Conservation (phyloP, 1,140 invertebrate species). For the Nymphalis io region DNA sequence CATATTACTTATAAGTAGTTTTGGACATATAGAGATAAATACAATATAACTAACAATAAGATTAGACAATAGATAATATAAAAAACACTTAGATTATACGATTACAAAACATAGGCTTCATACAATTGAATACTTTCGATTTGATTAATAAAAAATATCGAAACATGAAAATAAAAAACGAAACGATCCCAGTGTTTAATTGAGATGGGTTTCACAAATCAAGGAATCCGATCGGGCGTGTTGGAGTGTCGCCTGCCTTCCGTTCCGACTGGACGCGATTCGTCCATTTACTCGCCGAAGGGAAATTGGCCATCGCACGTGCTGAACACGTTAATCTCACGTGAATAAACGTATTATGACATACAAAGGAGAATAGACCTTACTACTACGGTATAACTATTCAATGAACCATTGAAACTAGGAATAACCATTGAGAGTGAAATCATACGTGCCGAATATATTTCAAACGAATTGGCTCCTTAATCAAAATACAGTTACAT, state of each 20-base stretch:
- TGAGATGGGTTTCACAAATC: constrained; percentile 4
- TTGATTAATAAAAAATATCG: neutral
- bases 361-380: neutral
- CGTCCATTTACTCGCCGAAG: constrained; percentile 39
- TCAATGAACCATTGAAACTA: neutral
- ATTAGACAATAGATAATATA: too few species aligned
- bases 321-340: constrained; percentile 32
- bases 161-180: neutral
- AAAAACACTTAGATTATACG: too few species aligned
- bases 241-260: constrained; percentile 36
- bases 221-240: constrained; percentile 43
- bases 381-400: constrained; percentile 2
- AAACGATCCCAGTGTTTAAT: neutral
- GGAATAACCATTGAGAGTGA: too few species aligned
- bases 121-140: neutral
- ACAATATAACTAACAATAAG: too few species aligned
- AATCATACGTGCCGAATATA: constrained; percentile 2
- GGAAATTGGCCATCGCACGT: constrained; percentile 61
- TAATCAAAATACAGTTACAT: neutral
- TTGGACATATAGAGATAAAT: too few species aligned
- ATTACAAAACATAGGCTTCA: neutral
- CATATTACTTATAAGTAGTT: too few species aligned
- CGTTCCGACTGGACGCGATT: constrained; percentile 35
- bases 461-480: neutral
- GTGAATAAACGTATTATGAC: constrained; percentile 16